These are phyloP conservation scores for Acrossocheilus fasciatus DNA, from an alignment of 2,797 vertebrate species.

Conservation along the genomic window DNA sequence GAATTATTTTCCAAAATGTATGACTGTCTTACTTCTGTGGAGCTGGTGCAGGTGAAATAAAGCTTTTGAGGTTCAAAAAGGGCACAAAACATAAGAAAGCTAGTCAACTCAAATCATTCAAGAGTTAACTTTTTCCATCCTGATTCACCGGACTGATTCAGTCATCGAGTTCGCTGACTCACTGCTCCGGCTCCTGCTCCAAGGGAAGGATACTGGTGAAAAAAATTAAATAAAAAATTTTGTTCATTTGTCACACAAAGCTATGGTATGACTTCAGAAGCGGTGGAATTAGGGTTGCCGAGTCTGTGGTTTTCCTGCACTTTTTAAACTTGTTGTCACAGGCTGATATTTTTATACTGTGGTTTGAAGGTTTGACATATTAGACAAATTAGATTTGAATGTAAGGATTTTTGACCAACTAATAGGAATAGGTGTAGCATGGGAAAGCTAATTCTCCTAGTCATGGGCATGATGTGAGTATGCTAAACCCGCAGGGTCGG, in stretches of 20 bases:
- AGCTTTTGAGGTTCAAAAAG: background rate
- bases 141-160: background rate
- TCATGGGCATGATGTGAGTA: background rate
- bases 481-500: background rate
- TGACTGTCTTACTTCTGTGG: background rate
- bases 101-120: background rate
- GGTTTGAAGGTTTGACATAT: background rate
- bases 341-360: slow-evolving; percentile 4
- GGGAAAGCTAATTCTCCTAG: background rate
- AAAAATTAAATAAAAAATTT: background rate
- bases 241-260: background rate
- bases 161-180: background rate
- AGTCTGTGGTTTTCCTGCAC: background rate
- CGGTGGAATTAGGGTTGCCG: background rate
- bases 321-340: background rate
- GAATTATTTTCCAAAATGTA: background rate
- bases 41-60: background rate
- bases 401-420: background rate
- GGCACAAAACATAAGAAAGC: background rate
- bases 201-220: background rate
- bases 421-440: background rate
- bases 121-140: background rate
- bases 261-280: background rate
- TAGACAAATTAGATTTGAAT: background rate
- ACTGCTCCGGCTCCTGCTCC: background rate